Conservation (phyloP, 1,140 invertebrate genomes). For the Gyrodactylus bullatarudis region DNA sequence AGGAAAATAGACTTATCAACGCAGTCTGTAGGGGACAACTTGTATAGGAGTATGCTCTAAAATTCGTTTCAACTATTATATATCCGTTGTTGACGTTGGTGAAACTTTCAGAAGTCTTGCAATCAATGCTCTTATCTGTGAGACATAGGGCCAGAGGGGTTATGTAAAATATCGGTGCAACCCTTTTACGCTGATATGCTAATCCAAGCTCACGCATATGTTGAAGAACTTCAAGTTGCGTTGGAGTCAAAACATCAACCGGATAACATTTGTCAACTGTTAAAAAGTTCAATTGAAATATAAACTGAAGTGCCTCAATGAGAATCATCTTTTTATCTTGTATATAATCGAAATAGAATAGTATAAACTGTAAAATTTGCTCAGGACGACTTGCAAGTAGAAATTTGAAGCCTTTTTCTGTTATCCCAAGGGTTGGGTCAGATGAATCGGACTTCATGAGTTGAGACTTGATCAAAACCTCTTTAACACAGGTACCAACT, state of each 20-base stretch:
- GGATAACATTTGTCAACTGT: conserved; percentile 41
- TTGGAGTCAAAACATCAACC: conserved; percentile 58
- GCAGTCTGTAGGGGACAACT: conserved; percentile 38
- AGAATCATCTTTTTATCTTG: neutral
- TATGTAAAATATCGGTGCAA: neutral
- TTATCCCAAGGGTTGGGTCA: neutral
- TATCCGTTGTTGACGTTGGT: conserved; percentile 28
- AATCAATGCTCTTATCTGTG: neutral
- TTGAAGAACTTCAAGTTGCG: conserved; percentile 45
- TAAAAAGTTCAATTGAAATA: neutral
- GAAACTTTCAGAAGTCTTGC: neutral
- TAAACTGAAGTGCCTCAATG: neutral
- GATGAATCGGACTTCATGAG: conserved; percentile 37
- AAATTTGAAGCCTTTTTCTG: neutral
- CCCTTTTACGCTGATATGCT: conserved; percentile 42
- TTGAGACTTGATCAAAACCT: conserved; percentile 54
- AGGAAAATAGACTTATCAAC: conserved; percentile 53
- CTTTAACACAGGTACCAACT: conserved; percentile 54
- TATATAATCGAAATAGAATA: neutral
- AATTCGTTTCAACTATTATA: conserved; percentile 82
- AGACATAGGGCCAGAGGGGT: neutral
- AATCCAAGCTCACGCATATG: conserved; percentile 80
- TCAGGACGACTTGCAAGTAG: neutral
- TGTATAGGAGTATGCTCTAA: conserved; percentile 61
- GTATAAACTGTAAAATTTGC: neutral